Percentiles rank a stretch among this genome's conserved stretches.
phyloP scores from a whole-genome alignment of 2,888 invertebrate species.

The Sthenelais limicola region DNA sequence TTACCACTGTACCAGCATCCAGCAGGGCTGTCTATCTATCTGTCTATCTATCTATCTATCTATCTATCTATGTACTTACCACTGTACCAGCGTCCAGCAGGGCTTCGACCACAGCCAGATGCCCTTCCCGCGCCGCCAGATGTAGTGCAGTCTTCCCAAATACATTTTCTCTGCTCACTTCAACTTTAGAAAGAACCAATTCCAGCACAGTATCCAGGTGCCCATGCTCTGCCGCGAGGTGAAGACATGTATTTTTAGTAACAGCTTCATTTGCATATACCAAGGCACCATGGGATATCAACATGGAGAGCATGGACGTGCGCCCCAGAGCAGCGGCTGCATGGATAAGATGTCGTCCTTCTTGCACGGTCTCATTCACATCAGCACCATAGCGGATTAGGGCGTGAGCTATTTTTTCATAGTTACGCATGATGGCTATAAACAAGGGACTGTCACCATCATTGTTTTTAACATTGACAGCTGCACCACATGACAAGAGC shows the following conservation, averaged over 20 bases:
- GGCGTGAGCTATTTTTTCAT: constrained; percentile 24
- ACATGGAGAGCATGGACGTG: constrained; percentile 18
- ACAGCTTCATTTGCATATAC: constrained; percentile 78
- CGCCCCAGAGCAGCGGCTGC: constrained; percentile 22
- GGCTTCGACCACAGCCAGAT: constrained; percentile 36
- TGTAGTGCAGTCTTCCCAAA: constrained; percentile 43
- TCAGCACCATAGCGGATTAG: constrained; percentile 41
- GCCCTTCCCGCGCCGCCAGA: constrained; percentile 38
- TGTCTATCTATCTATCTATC: not conserved
- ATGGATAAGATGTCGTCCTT: constrained; percentile 15
- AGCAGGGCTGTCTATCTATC: not conserved
- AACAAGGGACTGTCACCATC: constrained; percentile 34
- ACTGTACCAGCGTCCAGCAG: constrained; percentile 40
- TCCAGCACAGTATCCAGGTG: constrained; percentile 76
- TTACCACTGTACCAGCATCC: too few species aligned
- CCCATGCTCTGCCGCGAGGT: constrained; percentile 93
- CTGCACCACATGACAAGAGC: constrained; percentile 33
- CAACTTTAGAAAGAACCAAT: constrained; percentile 25
- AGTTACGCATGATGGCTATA: constrained; percentile 23
- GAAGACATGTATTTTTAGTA: constrained; percentile 94
- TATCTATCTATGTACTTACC: constrained; percentile 16
- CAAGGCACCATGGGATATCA: constrained; percentile 28
- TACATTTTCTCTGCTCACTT: constrained; percentile 35
- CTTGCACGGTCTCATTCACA: constrained; percentile 22
- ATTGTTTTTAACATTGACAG: constrained; percentile 24